phyloP scores from a whole-genome alignment of 2,797 vertebrate species.

The Pantherophis vulpinus region DNA sequence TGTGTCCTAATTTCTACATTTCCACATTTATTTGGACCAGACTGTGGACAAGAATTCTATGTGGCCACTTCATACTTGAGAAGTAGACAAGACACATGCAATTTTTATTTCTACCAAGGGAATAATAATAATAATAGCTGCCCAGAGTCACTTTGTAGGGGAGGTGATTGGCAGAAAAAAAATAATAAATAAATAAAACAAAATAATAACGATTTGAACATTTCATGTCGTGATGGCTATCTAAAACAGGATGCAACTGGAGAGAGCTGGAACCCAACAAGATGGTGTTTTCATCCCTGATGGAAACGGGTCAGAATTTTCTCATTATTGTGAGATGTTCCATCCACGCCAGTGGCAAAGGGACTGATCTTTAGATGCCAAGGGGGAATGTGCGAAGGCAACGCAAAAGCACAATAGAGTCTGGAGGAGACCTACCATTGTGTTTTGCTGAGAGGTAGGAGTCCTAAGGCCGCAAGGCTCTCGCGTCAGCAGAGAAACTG shows the following conservation, averaged over 20 bases:
- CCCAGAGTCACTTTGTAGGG: background rate
- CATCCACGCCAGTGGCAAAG: conserved; percentile 36
- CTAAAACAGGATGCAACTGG: background rate
- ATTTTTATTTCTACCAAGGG: background rate
- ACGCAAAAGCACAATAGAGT: conserved; percentile 63
- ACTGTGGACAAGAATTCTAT: no score
- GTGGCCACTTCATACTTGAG: background rate
- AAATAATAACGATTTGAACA: background rate
- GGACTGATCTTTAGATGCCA: conserved; percentile 47
- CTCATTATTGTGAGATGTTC: conserved; percentile 45
- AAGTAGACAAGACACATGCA: no score
- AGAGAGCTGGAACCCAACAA: background rate
- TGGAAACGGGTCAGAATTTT: conserved; percentile 38
- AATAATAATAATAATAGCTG: background rate
- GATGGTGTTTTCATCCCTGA: background rate
- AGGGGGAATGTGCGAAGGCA: conserved; percentile 48
- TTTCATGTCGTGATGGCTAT: background rate
- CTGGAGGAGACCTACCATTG: conserved; percentile 79
- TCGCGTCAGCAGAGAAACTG: conserved; percentile 80
- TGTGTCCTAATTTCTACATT: background rate
- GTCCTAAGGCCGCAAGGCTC: conserved; percentile 86
- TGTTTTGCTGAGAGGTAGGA: conserved; percentile 84
- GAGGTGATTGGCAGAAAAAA: background rate
- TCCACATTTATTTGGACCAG: background rate
- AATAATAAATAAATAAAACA: background rate